Percentiles rank a stretch among this genome's conserved stretches.
Conservation (phyloP, 2,797 vertebrate genomes). For the Lithobates pipiens region DNA sequence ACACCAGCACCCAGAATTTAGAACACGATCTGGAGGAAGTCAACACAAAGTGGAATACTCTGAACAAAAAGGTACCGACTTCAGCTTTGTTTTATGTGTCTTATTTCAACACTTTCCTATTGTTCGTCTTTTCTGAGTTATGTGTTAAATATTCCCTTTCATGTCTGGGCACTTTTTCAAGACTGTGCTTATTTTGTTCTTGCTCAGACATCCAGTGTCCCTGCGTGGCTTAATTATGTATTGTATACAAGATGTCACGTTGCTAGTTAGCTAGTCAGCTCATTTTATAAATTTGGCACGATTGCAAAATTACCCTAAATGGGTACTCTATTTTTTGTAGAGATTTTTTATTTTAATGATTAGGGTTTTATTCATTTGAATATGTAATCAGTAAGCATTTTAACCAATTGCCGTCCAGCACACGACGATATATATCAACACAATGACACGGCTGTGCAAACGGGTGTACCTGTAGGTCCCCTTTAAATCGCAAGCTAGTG, state of each 20-base stretch:
- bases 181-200: not conserved
- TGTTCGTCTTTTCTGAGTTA: not conserved
- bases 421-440: no score
- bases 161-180: constrained; percentile 15
- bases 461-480: no score
- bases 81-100: not conserved
- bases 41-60: constrained; percentile 92
- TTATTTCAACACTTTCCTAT: not conserved
- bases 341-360: no score
- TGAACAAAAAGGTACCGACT: constrained; percentile 92
- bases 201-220: constrained; percentile 9
- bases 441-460: no score
- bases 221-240: constrained; percentile 5
- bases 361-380: no score
- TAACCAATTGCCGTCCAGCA: no score
- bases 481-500: no score
- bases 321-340: no score
- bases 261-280: not conserved
- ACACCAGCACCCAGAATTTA: constrained; percentile 83
- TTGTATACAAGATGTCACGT: not conserved
- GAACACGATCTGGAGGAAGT: constrained; percentile 89
- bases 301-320: no score
- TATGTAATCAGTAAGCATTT: no score
- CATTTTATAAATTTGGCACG: no score
- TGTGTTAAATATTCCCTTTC: constrained; percentile 13